Evolutionary conservation across 2,113 vertebrate genomes (phyloP), one percentile per base, ranked within the genome.

Genomic region (Ctenodactylus gundi): DNA sequence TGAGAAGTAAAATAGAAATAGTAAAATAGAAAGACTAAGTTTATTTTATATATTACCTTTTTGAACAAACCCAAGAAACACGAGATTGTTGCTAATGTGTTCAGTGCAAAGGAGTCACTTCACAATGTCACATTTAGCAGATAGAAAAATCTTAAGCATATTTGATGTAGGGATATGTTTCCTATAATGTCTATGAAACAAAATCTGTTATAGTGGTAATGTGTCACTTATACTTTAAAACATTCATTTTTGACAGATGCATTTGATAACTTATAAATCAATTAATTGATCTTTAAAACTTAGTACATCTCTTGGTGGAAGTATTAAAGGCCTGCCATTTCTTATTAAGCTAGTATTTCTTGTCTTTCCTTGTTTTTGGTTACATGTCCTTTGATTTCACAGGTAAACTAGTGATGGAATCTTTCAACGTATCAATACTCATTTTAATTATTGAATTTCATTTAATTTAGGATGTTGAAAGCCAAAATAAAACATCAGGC

Each of bases 401-500:
- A n/a, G 67, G 15, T 78, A 62, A 85, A 51, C 39, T 70, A 57
- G 14, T 58, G 20, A 41, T 15, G 57, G 51, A 46, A 0, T 53
- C 17, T 88, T 18, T 88, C 15, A 6, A 1, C 41, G 2, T 64
- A 20, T 31, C 11, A 25, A 84, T 93, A 34, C 46, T 51, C 81
- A 41, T 81, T 82, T 89, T 93, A 92, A 49, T 68, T 90, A 49
- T 95, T 70, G 41, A 6, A 34, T 92, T 94, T 97, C 60, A 68
- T 83, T 77, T 68, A 25, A 23, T 60, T 87, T 97, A 99, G 99
- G 99, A 99, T 94, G 99, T 99, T 10, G 99, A 99, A 98, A 99
- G 97, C 97, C 99, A 99, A 96, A 99, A 97, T 89, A 99, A 99
- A 97, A 98, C 98, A 0, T 98, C 99, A 11, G 99, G 99, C 11